Conservation (phyloP, 1,140 invertebrate genomes). For the fruit fly (Drosophila melanogaster) region Release_6_plus_ISO1_MT NT_037436.4:21118001-21118500, state of each 20-base stretch:
- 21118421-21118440: no score
- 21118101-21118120: constrained; percentile 32
- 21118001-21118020: constrained; percentile 60
- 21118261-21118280: constrained; percentile 8
- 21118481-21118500: no score
- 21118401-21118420: no score
- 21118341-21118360: constrained; percentile 34
- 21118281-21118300: not conserved
- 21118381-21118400: no score
- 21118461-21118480: no score
- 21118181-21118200: constrained; percentile 47
- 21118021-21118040: constrained; percentile 83
- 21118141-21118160: constrained; percentile 59
- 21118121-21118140: constrained; percentile 45
- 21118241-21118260: constrained; percentile 70
- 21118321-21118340: constrained; percentile 76
- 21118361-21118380: constrained; percentile 9
- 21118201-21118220: constrained; percentile 13
- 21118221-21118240: constrained; percentile 65
- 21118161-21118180: constrained; percentile 64
- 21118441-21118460: no score
- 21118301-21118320: constrained; percentile 78
- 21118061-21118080: constrained; percentile 73
- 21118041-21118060: constrained; percentile 52
- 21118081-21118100: constrained; percentile 73